Percentiles rank a stretch among this genome's conserved stretches.
phyloP scores from a whole-genome alignment of 2,113 vertebrate species.

The Mormyrus lacerda region DNA sequence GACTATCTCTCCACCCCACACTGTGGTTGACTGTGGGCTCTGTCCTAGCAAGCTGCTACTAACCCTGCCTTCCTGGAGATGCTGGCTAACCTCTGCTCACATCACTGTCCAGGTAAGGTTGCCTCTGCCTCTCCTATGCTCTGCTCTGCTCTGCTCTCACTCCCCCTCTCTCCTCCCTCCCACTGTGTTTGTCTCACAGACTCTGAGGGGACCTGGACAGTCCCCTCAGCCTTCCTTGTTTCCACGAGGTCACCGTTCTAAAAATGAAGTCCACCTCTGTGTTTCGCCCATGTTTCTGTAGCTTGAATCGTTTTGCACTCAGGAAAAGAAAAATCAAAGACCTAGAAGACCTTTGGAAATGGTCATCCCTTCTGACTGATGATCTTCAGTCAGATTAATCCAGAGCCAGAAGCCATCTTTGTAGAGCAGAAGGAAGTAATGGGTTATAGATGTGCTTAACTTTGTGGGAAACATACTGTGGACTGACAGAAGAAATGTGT shows the following conservation, averaged over 20 bases:
- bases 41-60: slow-evolving; percentile 39
- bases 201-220: slow-evolving; percentile 26
- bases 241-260: slow-evolving; percentile 43
- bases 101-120: slow-evolving; percentile 53
- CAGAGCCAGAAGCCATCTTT: not conserved
- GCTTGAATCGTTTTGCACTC: not conserved
- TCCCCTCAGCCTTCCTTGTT: slow-evolving; percentile 48
- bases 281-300: slow-evolving; percentile 15
- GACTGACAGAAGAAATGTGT: slow-evolving; percentile 40
- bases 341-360: not conserved
- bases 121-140: slow-evolving; percentile 39
- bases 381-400: not conserved
- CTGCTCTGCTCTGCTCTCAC: slow-evolving; percentile 19
- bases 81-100: slow-evolving; percentile 48
- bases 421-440: not conserved
- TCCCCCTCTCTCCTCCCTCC: slow-evolving; percentile 8
- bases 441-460: not conserved
- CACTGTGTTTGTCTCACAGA: slow-evolving; percentile 16
- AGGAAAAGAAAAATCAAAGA: not conserved
- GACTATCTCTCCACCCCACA: not conserved
- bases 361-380: not conserved
- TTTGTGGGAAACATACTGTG: slow-evolving; percentile 7
- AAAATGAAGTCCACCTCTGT: slow-evolving; percentile 7
- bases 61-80: slow-evolving; percentile 46
- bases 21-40: slow-evolving; percentile 20